Conservation (phyloP, 2,797 vertebrate genomes). For the Crocidura indochinensis region DNA sequence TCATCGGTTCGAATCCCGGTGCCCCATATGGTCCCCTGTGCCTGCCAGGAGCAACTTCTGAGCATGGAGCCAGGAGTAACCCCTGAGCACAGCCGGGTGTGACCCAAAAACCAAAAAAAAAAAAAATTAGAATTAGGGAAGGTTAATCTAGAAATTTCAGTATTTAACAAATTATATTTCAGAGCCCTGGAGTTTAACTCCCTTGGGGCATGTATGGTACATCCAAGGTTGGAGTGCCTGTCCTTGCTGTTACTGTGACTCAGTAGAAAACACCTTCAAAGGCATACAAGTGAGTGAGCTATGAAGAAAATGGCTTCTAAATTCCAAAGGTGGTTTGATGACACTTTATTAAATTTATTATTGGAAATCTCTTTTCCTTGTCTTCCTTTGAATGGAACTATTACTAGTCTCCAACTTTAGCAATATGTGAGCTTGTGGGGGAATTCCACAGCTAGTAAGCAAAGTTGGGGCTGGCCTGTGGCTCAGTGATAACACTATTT, state of each 20-base stretch:
- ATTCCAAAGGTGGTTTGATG: not conserved
- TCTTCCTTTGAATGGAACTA: not conserved
- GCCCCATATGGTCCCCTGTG: no score
- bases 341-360: not conserved
- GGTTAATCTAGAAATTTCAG: not conserved
- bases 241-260: not conserved
- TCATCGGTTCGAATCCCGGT: no score
- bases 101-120: no score
- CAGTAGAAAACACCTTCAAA: not conserved
- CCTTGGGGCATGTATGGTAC: not conserved
- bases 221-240: fast-evolving
- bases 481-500: no score
- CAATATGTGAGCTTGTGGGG: not conserved
- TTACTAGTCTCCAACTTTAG: not conserved
- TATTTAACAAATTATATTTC: not conserved
- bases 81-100: no score
- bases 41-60: no score
- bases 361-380: not conserved
- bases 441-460: not conserved
- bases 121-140: not conserved
- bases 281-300: not conserved
- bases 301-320: not conserved
- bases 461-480: not conserved
- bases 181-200: not conserved
- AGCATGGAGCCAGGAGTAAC: no score